phyloP scores from a whole-genome alignment of 2,113 vertebrate genomes.

The Neolamprologus sp. region DNA sequence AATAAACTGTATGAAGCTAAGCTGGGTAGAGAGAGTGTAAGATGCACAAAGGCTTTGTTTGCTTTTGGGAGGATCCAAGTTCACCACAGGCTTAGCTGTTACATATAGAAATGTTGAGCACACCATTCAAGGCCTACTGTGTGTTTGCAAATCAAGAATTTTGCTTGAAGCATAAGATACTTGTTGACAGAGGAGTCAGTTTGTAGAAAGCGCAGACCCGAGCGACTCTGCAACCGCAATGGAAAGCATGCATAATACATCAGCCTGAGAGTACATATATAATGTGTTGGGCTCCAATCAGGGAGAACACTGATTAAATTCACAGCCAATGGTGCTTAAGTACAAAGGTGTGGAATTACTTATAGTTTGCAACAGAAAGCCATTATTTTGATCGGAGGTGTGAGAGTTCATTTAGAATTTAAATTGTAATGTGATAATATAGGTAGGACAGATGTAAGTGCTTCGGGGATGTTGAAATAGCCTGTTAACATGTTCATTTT shows the following conservation, averaged over 20 bases:
- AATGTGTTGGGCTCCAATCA: background rate
- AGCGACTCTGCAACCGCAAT: background rate
- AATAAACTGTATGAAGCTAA: background rate
- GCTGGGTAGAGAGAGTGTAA: background rate
- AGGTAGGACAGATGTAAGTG: background rate
- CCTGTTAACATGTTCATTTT: background rate
- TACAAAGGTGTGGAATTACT: background rate
- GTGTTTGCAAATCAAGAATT: background rate
- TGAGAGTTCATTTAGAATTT: background rate
- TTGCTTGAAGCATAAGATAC: background rate
- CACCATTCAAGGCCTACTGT: background rate
- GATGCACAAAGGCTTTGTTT: background rate
- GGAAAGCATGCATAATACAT: background rate
- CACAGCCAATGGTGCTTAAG: background rate
- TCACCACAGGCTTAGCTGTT: background rate
- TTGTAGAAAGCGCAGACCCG: background rate
- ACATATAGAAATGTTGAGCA: background rate
- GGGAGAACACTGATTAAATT: background rate
- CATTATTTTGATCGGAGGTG: background rate
- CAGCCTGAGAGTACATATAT: background rate
- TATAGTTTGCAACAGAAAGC: background rate
- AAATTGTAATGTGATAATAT: background rate
- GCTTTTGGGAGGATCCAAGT: background rate
- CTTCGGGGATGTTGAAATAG: background rate
- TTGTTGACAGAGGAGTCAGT: background rate